Conservation (phyloP, 2,797 vertebrate genomes). For the Glyptemys insculpta region DNA sequence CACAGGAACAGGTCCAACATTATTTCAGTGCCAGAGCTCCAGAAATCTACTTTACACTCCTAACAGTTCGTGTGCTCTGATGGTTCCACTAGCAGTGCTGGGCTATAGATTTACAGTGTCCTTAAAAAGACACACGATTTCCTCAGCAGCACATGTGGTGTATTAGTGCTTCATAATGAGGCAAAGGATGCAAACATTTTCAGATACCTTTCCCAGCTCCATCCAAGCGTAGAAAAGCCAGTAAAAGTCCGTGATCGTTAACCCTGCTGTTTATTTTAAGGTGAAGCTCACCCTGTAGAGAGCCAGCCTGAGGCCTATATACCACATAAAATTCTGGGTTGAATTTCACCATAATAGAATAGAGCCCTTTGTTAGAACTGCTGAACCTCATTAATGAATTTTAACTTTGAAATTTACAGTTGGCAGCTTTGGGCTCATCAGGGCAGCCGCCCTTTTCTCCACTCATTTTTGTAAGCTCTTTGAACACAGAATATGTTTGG, state of each 20-base stretch:
- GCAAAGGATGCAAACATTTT: not conserved
- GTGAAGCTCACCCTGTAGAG: not conserved
- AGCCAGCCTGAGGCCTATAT: not conserved
- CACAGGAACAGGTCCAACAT: not conserved
- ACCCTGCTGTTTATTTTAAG: not conserved
- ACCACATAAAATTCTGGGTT: not conserved
- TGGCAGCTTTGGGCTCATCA: not conserved
- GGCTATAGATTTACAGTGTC: rapidly evolving
- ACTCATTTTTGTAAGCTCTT: not conserved
- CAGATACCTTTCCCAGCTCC: not conserved
- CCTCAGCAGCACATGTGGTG: rapidly evolving
- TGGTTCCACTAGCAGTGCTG: not conserved
- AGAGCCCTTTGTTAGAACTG: not conserved
- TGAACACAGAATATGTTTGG: not conserved
- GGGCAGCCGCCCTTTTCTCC: not conserved
- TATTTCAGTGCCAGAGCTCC: not conserved
- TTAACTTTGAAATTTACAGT: not conserved
- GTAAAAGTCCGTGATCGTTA: not conserved
- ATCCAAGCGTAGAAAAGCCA: not conserved
- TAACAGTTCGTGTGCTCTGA: not conserved
- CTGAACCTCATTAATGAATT: not conserved
- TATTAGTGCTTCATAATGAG: rapidly evolving
- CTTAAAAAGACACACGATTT: not conserved
- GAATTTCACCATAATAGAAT: not conserved
- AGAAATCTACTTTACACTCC: conserved; percentile 5